Base-by-base conservation (phyloP, 2,888 invertebrate genomes). In the Metopia argyrocephala region DNA sequence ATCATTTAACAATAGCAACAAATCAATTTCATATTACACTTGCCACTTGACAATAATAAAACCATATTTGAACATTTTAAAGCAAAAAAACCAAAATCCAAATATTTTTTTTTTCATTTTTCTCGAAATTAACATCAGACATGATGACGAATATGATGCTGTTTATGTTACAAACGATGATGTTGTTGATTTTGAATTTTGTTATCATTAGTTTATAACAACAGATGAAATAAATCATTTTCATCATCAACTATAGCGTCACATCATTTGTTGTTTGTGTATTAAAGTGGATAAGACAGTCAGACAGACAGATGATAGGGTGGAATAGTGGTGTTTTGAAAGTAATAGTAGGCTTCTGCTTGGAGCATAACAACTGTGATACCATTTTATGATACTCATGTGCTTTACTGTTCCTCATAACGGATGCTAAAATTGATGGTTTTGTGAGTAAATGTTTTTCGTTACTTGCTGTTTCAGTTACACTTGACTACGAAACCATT, bases 191-290 rank as follows among this genome's bases (percentile, higher is more conserved):
- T 81, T 57, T 74, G 48, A 27, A 64, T 78, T 59, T 69, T 74
- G 78, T 78, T 81, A 80, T 76, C 81, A 78, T 81, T 78, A 74
- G 74, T 81, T 38, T 81, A 65, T 61, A 84, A 84, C 84, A 86
- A 87, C 87, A 86, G 88, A 87, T 86, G 88, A 87, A 86, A 88
- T 87, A 87, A 89, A 88, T 89, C 88, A 88, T 88, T 87, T 85
- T 71, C 73, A 81, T 70, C 70, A 70, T 54, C 68, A 57, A 50
- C 61, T 65, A 57, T 57, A 75, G 38, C 18, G 45, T 69, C 52
- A 75, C 20, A 79, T 46, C 31, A 54, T 45, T 31, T 28, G 52
- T 15, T 57, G 45, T 25, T 4, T 50, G 7, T 28, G 28, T 62
- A 48, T 31, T 57, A 45, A 20, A n/a, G n/a, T n/a, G n/a, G n/a